These are phyloP conservation scores for Nomia melanderi DNA, from an alignment of 1,140 invertebrate species.

Conservation along the genomic window DNA sequence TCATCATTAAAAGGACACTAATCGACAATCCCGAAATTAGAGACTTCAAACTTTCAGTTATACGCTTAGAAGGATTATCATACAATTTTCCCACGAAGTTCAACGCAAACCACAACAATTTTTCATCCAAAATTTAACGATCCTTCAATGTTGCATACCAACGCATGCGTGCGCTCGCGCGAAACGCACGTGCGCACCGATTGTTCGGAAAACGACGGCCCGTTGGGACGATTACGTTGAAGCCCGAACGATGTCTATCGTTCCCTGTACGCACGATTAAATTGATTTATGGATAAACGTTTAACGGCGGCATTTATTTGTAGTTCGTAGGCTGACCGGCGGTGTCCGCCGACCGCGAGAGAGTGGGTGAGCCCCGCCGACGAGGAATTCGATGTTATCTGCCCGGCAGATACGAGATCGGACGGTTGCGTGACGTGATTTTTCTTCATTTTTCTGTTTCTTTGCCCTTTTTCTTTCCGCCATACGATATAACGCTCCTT, in stretches of 20 bases:
- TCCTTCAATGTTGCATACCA: background rate
- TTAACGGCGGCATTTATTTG: conserved; percentile 57
- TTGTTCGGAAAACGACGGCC: background rate
- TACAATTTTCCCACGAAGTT: too few relatives aligned
- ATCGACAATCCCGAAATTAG: too few relatives aligned
- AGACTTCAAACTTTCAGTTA: too few relatives aligned
- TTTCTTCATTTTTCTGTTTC: conserved; percentile 35
- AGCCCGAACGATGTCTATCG: conserved; percentile 57
- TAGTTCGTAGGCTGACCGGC: conserved; percentile 31
- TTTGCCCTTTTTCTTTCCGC: background rate
- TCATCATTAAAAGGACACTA: too few relatives aligned
- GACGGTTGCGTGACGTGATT: conserved; percentile 58
- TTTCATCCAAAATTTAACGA: too few relatives aligned
- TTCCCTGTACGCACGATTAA: conserved; percentile 66
- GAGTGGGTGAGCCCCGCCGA: conserved; percentile 65
- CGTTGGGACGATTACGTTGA: conserved; percentile 63
- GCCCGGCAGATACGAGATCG: conserved; percentile 66
- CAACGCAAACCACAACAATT: too few relatives aligned
- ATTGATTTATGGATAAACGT: conserved; percentile 66
- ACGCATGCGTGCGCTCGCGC: too few relatives aligned
- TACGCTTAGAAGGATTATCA: too few relatives aligned
- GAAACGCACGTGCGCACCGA: background rate
- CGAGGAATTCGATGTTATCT: conserved; percentile 67
- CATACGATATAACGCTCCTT: conserved; percentile 49
- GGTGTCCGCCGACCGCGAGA: background rate